Conservation (phyloP, 30 jellyfish, hydroid and myxozoan species). For the Pseudorhiza aurosa region DNA sequence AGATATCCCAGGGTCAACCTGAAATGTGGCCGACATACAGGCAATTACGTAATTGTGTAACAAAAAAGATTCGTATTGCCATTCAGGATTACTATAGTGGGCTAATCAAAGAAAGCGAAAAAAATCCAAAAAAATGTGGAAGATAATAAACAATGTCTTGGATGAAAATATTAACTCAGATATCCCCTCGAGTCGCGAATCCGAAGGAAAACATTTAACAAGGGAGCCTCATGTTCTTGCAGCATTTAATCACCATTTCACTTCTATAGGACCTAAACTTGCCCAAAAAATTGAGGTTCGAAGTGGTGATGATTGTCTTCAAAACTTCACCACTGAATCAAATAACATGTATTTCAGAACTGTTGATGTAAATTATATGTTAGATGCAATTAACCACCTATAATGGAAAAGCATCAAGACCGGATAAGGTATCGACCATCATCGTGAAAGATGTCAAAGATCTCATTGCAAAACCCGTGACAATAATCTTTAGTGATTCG, state of each 20-base stretch:
- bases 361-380: not conserved
- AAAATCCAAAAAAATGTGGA: slow-evolving; percentile 45
- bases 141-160: slow-evolving; percentile 29
- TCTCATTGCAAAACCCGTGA: slow-evolving; percentile 14
- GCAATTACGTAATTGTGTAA: slow-evolving; percentile 21
- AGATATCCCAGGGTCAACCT: slow-evolving; percentile 8
- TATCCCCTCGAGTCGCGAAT: slow-evolving; percentile 8
- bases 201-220: not conserved
- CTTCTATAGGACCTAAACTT: slow-evolving; percentile 12
- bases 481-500: slow-evolving; percentile 2
- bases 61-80: slow-evolving; percentile 40
- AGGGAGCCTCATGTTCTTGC: slow-evolving; percentile 4
- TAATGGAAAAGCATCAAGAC: not conserved
- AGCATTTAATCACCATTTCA: slow-evolving; percentile 6
- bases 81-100: slow-evolving; percentile 1
- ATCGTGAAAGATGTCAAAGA: slow-evolving; percentile 10
- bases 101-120: not conserved
- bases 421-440: slow-evolving; percentile 14
- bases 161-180: slow-evolving; percentile 22
- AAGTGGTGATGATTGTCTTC: slow-evolving; percentile 30
- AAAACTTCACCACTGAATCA: slow-evolving; percentile 17
- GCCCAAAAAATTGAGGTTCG: slow-evolving; percentile 15
- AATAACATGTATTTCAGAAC: slow-evolving; percentile 1
- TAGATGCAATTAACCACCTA: slow-evolving; percentile 12
- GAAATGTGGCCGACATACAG: slow-evolving; percentile 37